Conservation (phyloP, 2,113 vertebrate species). For the Elanoides forficatus region DNA sequence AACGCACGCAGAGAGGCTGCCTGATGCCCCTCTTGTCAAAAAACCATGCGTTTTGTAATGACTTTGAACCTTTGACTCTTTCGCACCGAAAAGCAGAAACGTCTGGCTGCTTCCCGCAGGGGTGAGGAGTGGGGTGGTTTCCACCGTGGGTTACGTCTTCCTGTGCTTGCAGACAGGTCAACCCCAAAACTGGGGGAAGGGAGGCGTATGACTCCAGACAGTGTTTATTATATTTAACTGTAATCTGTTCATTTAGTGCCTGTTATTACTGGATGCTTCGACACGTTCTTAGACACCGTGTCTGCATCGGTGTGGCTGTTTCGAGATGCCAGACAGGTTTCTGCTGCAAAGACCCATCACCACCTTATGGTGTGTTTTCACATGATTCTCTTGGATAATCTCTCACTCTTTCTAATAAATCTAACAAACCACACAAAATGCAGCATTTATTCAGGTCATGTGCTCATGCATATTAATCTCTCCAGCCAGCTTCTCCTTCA, state of each 20-base stretch:
- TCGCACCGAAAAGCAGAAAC: fast-evolving
- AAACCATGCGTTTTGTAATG: fast-evolving
- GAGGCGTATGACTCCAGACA: neutral
- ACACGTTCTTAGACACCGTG: neutral
- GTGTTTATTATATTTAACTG: neutral
- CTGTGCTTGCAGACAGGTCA: neutral
- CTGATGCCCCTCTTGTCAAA: neutral
- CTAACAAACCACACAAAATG: neutral
- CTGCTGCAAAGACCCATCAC: neutral
- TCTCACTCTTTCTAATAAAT: neutral
- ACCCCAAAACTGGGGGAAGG: neutral
- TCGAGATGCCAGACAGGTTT: neutral
- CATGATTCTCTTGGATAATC: neutral
- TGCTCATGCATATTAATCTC: neutral
- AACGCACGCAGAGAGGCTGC: neutral
- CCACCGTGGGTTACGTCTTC: neutral
- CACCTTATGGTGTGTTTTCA: neutral
- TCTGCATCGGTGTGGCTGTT: neutral
- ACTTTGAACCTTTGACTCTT: neutral
- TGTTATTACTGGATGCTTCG: neutral
- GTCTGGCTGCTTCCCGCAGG: neutral
- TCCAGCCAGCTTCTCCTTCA: neutral
- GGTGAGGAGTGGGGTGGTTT: neutral
- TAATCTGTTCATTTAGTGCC: neutral
- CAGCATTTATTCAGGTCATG: neutral